Percentiles rank a stretch among this genome's conserved stretches.
These are phyloP conservation scores for Chlamydotis undulata DNA, from an alignment of 2,113 vertebrate genomes.

Conservation along the genomic window DNA sequence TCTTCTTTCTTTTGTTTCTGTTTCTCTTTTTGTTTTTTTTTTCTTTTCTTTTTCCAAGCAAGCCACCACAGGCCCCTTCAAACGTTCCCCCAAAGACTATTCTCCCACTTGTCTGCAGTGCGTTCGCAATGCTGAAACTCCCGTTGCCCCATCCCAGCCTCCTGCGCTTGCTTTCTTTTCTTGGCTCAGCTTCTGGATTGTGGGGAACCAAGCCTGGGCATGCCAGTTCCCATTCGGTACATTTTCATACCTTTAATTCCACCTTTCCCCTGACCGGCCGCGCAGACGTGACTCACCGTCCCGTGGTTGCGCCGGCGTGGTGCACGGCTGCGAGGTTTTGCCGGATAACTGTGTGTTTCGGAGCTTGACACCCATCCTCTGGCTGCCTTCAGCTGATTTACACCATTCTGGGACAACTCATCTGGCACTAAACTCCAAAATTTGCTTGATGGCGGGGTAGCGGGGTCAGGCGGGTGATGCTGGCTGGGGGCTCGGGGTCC, in stretches of 20 bases:
- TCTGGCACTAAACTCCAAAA: background rate
- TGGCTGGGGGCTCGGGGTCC: background rate
- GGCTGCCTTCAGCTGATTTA: background rate
- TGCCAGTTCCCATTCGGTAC: background rate
- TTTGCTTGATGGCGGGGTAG: background rate
- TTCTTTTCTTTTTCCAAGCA: background rate
- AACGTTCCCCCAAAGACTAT: background rate
- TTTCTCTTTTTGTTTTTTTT: background rate
- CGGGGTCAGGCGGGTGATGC: background rate
- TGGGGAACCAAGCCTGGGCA: slow-evolving; percentile 8
- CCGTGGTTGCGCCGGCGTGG: background rate
- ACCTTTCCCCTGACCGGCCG: background rate
- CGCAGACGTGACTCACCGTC: background rate
- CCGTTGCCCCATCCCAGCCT: background rate
- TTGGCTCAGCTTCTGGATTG: background rate
- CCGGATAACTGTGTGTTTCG: fast-evolving
- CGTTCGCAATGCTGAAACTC: background rate
- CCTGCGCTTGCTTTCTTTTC: background rate
- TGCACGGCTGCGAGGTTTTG: background rate
- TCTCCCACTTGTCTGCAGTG: background rate
- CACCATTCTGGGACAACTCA: background rate
- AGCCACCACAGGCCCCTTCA: slow-evolving; percentile 23
- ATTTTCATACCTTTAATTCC: background rate
- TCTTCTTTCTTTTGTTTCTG: background rate
- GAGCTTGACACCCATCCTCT: background rate